phyloP scores from a whole-genome alignment of 2,797 vertebrate genomes.

The Pseudochirops corinnae region DNA sequence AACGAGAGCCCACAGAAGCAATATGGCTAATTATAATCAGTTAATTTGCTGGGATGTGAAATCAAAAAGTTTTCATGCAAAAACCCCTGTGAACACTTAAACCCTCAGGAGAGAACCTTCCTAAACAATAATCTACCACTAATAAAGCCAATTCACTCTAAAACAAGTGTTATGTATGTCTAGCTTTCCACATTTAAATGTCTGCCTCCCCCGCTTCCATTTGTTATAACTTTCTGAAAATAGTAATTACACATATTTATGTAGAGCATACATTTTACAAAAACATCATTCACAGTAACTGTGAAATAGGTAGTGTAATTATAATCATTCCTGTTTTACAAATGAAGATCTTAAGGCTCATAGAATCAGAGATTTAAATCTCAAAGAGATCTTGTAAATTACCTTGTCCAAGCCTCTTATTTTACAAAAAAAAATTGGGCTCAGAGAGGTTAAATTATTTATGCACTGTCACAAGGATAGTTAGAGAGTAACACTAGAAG shows the following conservation, averaged over 20 bases:
- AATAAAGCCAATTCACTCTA: background rate
- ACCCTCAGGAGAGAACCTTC: background rate
- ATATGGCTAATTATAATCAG: constrained; percentile 44
- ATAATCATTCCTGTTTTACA: background rate
- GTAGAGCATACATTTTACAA: background rate
- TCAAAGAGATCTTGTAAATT: background rate
- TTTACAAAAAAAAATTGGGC: background rate
- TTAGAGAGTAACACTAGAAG: background rate
- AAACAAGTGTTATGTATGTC: background rate
- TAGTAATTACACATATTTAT: background rate
- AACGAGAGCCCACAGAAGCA: background rate
- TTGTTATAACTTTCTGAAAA: background rate
- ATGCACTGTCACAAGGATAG: background rate
- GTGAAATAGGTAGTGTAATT: background rate
- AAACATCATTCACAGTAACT: background rate
- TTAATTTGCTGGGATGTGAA: constrained; percentile 41
- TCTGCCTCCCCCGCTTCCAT: background rate
- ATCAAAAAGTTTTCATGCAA: constrained; percentile 41
- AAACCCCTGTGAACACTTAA: background rate
- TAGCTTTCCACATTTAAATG: background rate
- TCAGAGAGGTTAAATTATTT: background rate
- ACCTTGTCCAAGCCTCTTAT: background rate
- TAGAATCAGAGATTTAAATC: background rate
- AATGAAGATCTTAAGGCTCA: background rate
- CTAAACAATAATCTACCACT: background rate